Evolutionary conservation across 35 echinoderm and acorn worm species (phyloP).

Genomic region (Heliocidaris erythrogramma): DNA sequence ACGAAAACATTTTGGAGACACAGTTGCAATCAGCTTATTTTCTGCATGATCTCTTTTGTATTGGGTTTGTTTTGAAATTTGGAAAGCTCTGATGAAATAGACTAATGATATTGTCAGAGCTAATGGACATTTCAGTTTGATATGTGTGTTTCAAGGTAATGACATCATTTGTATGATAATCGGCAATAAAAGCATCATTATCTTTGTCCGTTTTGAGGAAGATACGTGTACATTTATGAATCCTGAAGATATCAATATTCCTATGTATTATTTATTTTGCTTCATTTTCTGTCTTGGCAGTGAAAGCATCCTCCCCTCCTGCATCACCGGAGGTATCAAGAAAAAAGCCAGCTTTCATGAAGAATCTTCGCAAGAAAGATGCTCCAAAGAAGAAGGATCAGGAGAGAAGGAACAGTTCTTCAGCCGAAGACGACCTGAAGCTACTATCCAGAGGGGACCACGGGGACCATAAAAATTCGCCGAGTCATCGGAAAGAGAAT

Average conservation of each 20-base stretch:
- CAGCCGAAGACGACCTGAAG: slow-evolving; percentile 47
- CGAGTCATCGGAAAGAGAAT: slow-evolving; percentile 48
- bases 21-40: too few species aligned
- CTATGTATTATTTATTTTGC: background rate
- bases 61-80: too few species aligned
- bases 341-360: slow-evolving; percentile 64
- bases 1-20: too few species aligned
- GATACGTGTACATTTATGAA: too few species aligned
- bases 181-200: too few species aligned
- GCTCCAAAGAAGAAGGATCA: slow-evolving; percentile 27
- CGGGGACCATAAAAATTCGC: slow-evolving; percentile 26
- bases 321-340: slow-evolving; percentile 66
- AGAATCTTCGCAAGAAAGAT: slow-evolving; percentile 72
- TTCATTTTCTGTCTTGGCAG: background rate
- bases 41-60: too few species aligned
- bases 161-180: too few species aligned
- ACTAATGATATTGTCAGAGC: too few species aligned
- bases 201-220: too few species aligned
- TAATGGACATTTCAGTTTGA: too few species aligned
- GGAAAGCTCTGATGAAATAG: too few species aligned
- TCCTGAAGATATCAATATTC: background rate
- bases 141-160: too few species aligned
- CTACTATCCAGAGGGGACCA: slow-evolving; percentile 20
- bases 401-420: slow-evolving; percentile 55
- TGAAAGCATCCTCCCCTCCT: background rate